Evolutionary conservation across 2,888 invertebrate species (phyloP), one percentile per base, ranked within the genome.

Genomic region (Idaea aversata): DNA sequence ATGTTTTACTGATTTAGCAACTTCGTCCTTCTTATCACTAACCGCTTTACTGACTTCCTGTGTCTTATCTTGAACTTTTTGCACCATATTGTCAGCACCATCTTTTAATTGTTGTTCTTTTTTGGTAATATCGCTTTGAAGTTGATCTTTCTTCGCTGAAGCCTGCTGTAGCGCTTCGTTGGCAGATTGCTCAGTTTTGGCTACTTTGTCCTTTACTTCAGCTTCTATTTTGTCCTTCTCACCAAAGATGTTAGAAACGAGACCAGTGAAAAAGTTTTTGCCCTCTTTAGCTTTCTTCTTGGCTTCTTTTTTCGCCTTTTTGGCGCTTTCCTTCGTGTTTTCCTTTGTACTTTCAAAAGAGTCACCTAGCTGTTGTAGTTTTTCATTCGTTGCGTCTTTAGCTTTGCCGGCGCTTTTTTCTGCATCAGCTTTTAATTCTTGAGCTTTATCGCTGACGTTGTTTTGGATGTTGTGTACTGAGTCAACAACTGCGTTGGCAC

Each of bases 231-330:
- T 92, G 25, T 93, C 93, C 74, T 92, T 93, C 65, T 91, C 90
- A 6, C 91, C 91, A 64, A 91, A 91, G 57, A 93, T 89, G 65
- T 90, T 92, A 5, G 89, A 87, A 2, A 92, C 91, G 58, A 93
- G 75, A 16, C 93, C 92, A 10, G 90, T 85, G 58, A 93, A 87
- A 73, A 93, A 93, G 72, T 82, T 87, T 68, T 93, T 92, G 4
- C 92, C 87, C 79, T 92, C 90, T 73, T 92, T 92, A 15, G 88
- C 84, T 67, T 91, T 91, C 76, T 92, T 90, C 71, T 91, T 90
- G 0, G 82, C 85, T 77, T 89, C 87, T 58, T 85, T 81, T 73
- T 86, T 88, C 3, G 83, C 83, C 69, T 88, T 83, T 59, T 86
- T 84, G 59, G 76, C 77, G 3, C 77, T 71, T 63, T 87, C 84